Percentiles rank a stretch among this genome's conserved stretches.
Conservation (phyloP, 2,888 invertebrate genomes). For the Lithophane ornitopus region DNA sequence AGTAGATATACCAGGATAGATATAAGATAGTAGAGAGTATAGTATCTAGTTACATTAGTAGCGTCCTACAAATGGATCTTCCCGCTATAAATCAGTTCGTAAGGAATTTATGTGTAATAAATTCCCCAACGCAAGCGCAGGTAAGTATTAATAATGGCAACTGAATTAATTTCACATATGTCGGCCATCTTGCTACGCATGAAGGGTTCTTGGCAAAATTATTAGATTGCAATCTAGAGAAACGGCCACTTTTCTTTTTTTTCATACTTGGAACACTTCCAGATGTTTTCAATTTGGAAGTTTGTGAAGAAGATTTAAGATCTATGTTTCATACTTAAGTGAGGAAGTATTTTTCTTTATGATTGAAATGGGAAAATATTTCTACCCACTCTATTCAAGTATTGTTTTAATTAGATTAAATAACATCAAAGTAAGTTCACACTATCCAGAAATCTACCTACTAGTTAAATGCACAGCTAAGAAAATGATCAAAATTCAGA, state of each 20-base stretch:
- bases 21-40: background rate
- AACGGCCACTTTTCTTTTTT: constrained; percentile 54
- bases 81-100: constrained; percentile 69
- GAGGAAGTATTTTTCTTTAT: constrained; percentile 17
- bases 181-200: constrained; percentile 56
- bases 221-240: constrained; percentile 64
- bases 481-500: constrained; percentile 27
- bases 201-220: constrained; percentile 65
- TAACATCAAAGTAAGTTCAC: background rate
- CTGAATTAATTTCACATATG: constrained; percentile 71
- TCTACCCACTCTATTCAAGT: background rate
- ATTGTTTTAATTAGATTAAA: background rate
- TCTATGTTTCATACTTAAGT: constrained; percentile 32
- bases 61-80: constrained; percentile 67
- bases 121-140: constrained; percentile 70
- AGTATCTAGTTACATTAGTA: constrained; percentile 32
- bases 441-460: background rate
- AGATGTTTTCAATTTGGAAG: constrained; percentile 65
- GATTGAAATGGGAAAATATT: background rate
- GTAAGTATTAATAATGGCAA: constrained; percentile 70
- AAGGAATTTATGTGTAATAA: constrained; percentile 70
- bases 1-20: background rate
- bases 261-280: constrained; percentile 60
- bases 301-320: constrained; percentile 52
- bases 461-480: background rate